A percentile compares a stretch with the other conserved stretches of the same genome.
Conservation (phyloP, 2,888 invertebrate species). For the Orthosia cruda region DNA sequence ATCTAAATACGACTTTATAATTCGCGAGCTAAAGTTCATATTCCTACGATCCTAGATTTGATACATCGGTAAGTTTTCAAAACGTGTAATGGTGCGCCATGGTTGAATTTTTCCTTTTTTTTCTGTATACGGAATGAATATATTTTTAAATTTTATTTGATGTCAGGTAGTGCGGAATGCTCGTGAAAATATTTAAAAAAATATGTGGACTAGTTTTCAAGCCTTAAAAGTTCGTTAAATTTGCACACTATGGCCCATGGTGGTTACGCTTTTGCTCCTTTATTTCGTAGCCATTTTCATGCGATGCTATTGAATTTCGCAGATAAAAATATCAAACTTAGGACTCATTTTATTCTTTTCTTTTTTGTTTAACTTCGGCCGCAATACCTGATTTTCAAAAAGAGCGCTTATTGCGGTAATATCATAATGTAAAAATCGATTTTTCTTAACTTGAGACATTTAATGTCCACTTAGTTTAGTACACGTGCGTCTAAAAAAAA, state of each 20-base stretch:
- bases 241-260: slow-evolving; percentile 4
- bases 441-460: neutral
- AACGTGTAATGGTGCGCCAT: slow-evolving; percentile 72
- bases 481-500: neutral
- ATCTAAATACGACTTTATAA: slow-evolving; percentile 76
- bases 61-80: slow-evolving; percentile 73
- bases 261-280: neutral
- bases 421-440: no score
- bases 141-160: slow-evolving; percentile 79
- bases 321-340: neutral
- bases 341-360: no score
- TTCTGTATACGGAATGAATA: slow-evolving; percentile 75
- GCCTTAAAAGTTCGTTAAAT: slow-evolving; percentile 13
- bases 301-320: neutral
- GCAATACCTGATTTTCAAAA: no score
- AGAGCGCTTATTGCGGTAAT: no score
- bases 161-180: slow-evolving; percentile 63
- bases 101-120: slow-evolving; percentile 72
- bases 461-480: neutral
- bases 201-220: slow-evolving; percentile 28
- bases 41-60: slow-evolving; percentile 62
- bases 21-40: slow-evolving; percentile 67
- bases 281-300: neutral
- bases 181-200: slow-evolving; percentile 47
- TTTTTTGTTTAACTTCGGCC: no score